Base-by-base conservation (phyloP, 2,797 vertebrate species). In the Peromyscus eremicus region DNA sequence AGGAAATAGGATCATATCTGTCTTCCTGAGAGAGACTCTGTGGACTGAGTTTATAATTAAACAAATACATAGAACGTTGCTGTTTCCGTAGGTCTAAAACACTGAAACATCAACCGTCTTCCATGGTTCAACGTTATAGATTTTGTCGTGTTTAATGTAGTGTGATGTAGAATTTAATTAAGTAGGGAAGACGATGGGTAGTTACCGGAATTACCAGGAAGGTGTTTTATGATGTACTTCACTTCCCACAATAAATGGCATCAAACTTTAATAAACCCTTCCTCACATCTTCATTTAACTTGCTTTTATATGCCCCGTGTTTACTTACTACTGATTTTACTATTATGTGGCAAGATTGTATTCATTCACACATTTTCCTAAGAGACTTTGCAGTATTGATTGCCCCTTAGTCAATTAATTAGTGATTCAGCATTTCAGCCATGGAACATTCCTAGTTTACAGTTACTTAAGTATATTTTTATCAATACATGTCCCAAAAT, bases 121-220 rank as follows among this genome's bases (percentile, higher is more conserved):
- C 17, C 57, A 34, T 29, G 52, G 79, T 34, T 96, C 46, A 70
- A 77, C 52, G 84, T 95, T 57, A 87, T 19, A 83, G 52, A 91
- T 94, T 75, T 77, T 94, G 77, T 66, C 40, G 6, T 46, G 86
- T 93, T 97, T 86, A 94, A 92, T 57, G 62, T 12, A 66, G 13
- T 34, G 4, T 92, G 55, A 75, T 76, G 11, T 1, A 86, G 19
- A 91, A 91, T 94, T 97, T 89, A 88, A 83, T 90, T 94, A 96
- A 89, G 62, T 57, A 23, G 62, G 55, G 80, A 87, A 77, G 84
- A 76, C 60, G 32, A 57, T 32, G 64, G 57, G 82, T 14, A 66
- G 49, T 91, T 92, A 46, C n/a, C 37, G 57, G 73, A 86, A 71
- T 66, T 73, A 60, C 34, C 43, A 95, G 37, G 40, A 64, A 88